phyloP scores from a whole-genome alignment of 2,888 invertebrate species.

The Synanthedon formicaeformis region DNA sequence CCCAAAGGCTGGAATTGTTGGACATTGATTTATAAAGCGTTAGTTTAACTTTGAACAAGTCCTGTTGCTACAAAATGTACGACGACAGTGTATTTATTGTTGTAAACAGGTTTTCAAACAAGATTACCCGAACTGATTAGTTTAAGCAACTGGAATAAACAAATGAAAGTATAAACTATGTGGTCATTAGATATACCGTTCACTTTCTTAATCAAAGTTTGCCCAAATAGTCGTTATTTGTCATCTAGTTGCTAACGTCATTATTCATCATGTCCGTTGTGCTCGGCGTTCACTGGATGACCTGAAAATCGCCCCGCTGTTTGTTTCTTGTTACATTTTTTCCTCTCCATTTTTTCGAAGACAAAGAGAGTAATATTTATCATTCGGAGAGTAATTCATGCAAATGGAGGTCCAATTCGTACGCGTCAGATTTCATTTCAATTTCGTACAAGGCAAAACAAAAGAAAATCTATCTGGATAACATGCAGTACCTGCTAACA shows the following conservation, averaged over 20 bases:
- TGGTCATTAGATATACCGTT: not conserved
- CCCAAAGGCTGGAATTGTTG: not conserved
- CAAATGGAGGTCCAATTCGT: conserved; percentile 7
- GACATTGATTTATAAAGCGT: not conserved
- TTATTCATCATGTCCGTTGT: not conserved
- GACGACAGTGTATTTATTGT: too few species aligned
- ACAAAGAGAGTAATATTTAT: conserved; percentile 1
- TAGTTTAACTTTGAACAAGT: not conserved
- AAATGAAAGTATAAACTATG: not conserved
- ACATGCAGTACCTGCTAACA: not conserved
- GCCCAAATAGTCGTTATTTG: not conserved
- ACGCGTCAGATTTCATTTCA: not conserved
- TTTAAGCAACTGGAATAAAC: too few species aligned
- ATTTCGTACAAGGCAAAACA: not conserved
- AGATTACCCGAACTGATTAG: too few species aligned
- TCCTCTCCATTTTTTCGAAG: not conserved
- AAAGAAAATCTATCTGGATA: not conserved
- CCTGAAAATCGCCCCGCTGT: conserved; percentile 1
- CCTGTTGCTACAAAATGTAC: too few species aligned
- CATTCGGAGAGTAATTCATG: conserved; percentile 3
- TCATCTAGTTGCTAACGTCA: not conserved
- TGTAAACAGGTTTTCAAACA: too few species aligned
- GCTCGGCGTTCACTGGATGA: conserved; percentile 1
- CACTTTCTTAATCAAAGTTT: not conserved
- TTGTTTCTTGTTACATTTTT: not conserved